Evolutionary conservation across 1,140 invertebrate species (phyloP).

Genomic region (Drosophila fuyamai): DNA sequence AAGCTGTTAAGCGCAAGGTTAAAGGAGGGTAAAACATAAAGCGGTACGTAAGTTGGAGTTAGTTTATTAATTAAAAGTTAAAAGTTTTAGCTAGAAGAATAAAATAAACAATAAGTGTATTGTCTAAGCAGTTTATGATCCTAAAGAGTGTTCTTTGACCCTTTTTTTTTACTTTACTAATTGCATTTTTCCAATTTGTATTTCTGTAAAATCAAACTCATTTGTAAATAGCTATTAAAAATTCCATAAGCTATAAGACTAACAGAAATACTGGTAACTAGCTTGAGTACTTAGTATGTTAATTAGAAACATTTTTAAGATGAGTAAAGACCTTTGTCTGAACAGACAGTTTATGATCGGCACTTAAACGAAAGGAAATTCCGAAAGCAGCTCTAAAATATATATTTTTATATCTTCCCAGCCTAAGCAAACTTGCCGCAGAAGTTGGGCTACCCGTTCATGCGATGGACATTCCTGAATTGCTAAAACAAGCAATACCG

Average conservation of each 20-base stretch:
- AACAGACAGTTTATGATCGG: constrained; percentile 15
- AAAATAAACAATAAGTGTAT: not conserved
- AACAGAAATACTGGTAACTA: not conserved
- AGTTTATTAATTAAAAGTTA: not conserved
- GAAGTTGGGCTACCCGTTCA: constrained; percentile 2
- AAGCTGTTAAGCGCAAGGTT: too few relatives aligned
- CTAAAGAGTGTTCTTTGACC: not conserved
- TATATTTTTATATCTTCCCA: constrained; percentile 2
- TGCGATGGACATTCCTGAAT: constrained; percentile 14
- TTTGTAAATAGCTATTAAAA: too few relatives aligned
- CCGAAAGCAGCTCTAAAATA: constrained; percentile 3
- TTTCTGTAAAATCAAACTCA: too few relatives aligned
- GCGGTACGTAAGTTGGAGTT: too few relatives aligned
- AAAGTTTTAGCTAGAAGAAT: not conserved
- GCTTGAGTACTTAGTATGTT: constrained; percentile 12
- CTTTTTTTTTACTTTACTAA: too few relatives aligned
- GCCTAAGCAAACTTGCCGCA: constrained; percentile 23
- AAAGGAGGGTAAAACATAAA: too few relatives aligned
- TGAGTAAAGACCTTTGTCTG: constrained; percentile 16
- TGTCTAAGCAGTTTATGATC: not conserved
- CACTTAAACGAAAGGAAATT: constrained; percentile 9
- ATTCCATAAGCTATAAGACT: not conserved
- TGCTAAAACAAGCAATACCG: constrained; percentile 16
- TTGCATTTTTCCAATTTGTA: too few relatives aligned
- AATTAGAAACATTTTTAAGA: constrained; percentile 24